Evolutionary conservation across 2,797 vertebrate species (phyloP).

Genomic region (Chelonia mydas): DNA sequence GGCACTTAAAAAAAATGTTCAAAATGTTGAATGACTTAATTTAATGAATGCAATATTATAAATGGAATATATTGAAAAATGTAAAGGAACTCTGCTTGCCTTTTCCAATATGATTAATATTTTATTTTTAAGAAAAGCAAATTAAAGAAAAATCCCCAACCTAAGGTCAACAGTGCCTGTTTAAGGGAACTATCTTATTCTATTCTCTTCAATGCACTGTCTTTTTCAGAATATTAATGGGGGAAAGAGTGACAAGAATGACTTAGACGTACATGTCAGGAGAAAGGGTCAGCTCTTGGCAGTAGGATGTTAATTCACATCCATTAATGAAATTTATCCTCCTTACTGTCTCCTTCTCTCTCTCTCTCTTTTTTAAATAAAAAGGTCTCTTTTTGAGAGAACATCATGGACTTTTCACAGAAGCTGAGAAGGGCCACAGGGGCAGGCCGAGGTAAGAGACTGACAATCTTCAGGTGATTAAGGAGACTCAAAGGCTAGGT

Average conservation of each 20-base stretch:
- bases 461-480: constrained; percentile 99
- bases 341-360: constrained; percentile 80
- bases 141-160: constrained; percentile 90
- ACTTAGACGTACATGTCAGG: constrained; percentile 91
- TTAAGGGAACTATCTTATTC: constrained; percentile 92
- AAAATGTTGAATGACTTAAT: constrained; percentile 82
- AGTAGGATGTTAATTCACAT: constrained; percentile 91
- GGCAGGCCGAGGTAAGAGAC: constrained; percentile 92
- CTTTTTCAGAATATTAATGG: constrained; percentile 93
- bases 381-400: constrained; percentile 82
- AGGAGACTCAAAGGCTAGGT: constrained; percentile 97
- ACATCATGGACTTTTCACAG: constrained; percentile 87
- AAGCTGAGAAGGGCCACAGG: constrained; percentile 87
- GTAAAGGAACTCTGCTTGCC: constrained; percentile 83
- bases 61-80: constrained; percentile 84
- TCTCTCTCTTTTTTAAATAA: constrained; percentile 66
- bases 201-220: constrained; percentile 86
- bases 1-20: constrained; percentile 78
- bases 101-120: constrained; percentile 94
- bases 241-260: constrained; percentile 90
- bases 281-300: constrained; percentile 92
- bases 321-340: constrained; percentile 95
- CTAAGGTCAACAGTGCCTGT: constrained; percentile 92
- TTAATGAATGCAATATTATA: constrained; percentile 85
- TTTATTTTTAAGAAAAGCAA: constrained; percentile 95